Conservation (phyloP, 2,113 vertebrate species). For the Gopherus flavomarginatus region DNA sequence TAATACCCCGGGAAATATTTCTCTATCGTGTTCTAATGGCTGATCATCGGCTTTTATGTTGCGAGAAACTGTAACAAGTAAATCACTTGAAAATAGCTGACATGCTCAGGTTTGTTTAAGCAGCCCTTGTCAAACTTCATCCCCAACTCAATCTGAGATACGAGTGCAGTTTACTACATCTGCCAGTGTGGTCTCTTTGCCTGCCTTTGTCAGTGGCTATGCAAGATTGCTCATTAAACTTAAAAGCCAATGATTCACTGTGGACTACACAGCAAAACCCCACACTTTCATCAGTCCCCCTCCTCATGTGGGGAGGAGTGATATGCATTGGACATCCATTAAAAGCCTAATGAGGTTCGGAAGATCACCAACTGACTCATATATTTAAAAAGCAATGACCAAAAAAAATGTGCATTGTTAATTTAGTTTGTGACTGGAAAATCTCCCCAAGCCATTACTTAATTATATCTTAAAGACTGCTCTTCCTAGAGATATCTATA, state of each 20-base stretch:
- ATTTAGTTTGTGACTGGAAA: slow-evolving; percentile 25
- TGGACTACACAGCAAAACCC: neutral
- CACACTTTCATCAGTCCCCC: neutral
- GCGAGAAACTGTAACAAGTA: slow-evolving; percentile 36
- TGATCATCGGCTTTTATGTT: slow-evolving; percentile 54
- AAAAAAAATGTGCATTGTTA: neutral
- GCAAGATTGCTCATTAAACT: neutral
- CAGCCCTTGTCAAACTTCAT: slow-evolving; percentile 56
- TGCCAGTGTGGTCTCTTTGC: slow-evolving; percentile 6
- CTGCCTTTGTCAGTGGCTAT: neutral
- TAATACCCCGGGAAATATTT: slow-evolving; percentile 63
- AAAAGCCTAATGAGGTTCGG: neutral
- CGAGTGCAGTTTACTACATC: neutral
- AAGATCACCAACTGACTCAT: neutral
- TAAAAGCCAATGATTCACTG: neutral
- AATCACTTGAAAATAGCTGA: slow-evolving; percentile 66
- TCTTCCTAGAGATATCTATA: neutral
- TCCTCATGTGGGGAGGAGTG: slow-evolving; percentile 7
- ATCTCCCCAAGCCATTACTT: slow-evolving; percentile 12
- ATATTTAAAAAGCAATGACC: neutral
- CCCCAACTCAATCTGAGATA: slow-evolving; percentile 2
- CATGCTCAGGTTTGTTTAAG: slow-evolving; percentile 40
- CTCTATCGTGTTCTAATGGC: slow-evolving; percentile 30
- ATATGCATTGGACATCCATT: neutral
- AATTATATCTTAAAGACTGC: neutral